Evolutionary conservation across 2,113 vertebrate species (phyloP), one percentile per base, ranked within the genome.

Genomic region (Mystacornis crossleyi): DNA sequence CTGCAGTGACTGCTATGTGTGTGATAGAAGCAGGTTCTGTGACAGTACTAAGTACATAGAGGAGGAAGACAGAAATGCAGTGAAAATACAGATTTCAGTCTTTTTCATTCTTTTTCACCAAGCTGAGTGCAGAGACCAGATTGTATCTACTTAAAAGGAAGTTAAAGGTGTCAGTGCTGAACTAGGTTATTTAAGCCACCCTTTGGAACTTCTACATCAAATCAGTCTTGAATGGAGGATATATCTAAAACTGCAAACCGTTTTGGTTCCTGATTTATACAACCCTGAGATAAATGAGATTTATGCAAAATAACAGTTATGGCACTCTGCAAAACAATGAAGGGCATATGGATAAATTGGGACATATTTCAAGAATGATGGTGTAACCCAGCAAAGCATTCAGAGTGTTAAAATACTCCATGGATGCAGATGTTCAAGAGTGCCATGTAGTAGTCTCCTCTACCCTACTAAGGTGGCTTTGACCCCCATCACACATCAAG

Each of bases 401-500:
- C 47, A 21, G 6, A 34, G 10, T 45, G 77, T 79, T 55, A 45
- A 80, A 57, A 21, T 6, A 5, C 2, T 70, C 10, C 5, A 2
- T n/a, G 33, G 23, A 43, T 47, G 8, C 21, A n/a, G 33, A 83
- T 58, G 51, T 57, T 83, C 25, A 73, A 33, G 19, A 42, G 24
- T 0, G 0, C 8, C 8, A 47, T 8, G 3, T 5, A 64, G 14
- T 10, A 38, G 5, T 29, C 13, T 81, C 10, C 4, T 61, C 12
- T 64, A 36, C 4, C 9, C 10, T 61, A 17, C 23, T 38, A 54
- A 81, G 7, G 3, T 34, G n/a, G 17, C 9, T 75, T 16, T 40
- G 12, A 5, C 6, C 3, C 4, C 2, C 4, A 24, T 14, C 17
- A 42, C 14, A 1, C 1, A 9, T 50, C 19, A 54, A 6, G 15